Base-by-base conservation (phyloP, 2,113 vertebrate species). In the Erinaceus europaeus region DNA sequence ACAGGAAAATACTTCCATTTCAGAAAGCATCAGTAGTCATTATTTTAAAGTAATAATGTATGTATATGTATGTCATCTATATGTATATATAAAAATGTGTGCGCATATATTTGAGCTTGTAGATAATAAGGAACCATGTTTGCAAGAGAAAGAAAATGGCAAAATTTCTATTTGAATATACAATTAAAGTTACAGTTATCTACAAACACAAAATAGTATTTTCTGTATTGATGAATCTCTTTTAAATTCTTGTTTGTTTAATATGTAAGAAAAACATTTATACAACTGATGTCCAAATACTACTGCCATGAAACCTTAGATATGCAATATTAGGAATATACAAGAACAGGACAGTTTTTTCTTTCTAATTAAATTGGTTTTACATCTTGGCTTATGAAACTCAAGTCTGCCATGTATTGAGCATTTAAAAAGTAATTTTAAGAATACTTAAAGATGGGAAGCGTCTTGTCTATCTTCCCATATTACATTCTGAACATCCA, bases 1-100 rank as follows among this genome's bases (percentile, higher is more conserved):
- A 92, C 94, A 96, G 90, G 69, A 65, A 80, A 27, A 73, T 68
- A 73, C n/a, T 93, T 10, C 9, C 61, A 84, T 55, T 90, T 91
- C 50, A 68, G 79, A 40, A 94, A 82, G 40, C 27, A 77, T 74
- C 76, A 78, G 3, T 55, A 86, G 68, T 53, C 86, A 3, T 11
- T 94, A 95, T 92, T 88, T n/a, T 92, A 94, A 94, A 55, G 77
- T 75, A 55, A 59, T 84, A n/a, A 6, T 64, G 10, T 44, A 6
- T 50, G 2, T 79, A n/a, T n/a, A n/a, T n/a, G n/a, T n/a, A n/a
- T n/a, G n/a, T n/a, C 18, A 55, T 40, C 27, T 65, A 72, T 67
- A 88, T 52, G 27, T 90, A 65, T 64, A 10, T 48, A 61, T 75
- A 29, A 23, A 73, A 93, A 80, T 65, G 74, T 17, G 88, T 57